Evolutionary conservation across 2,888 invertebrate species (phyloP).

Genomic region (Beris chalybata): DNA sequence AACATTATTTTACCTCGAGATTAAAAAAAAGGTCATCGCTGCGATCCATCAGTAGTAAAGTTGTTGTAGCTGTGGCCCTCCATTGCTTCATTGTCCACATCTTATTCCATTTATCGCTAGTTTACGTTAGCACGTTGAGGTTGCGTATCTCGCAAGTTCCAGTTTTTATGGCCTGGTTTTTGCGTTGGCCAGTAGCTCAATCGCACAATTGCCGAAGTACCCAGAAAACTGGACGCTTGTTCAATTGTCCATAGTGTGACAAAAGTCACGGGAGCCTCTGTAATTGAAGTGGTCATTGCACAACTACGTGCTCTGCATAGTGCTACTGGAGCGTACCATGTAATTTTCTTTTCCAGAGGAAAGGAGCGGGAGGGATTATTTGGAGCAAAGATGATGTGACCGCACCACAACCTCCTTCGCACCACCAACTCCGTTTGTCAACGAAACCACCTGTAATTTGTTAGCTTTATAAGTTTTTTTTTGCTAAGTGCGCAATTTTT

Average conservation of each 20-base stretch:
- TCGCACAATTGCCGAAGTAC: neutral
- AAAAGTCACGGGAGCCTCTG: slow-evolving; percentile 13
- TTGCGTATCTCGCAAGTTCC: too few species aligned
- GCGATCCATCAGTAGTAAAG: slow-evolving; percentile 1
- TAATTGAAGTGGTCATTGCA: slow-evolving; percentile 17
- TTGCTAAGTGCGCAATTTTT: slow-evolving; percentile 4
- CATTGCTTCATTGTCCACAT: slow-evolving; percentile 9
- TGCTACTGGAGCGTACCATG: neutral
- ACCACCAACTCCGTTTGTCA: neutral
- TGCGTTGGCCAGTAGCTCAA: neutral
- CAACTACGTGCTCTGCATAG: slow-evolving; percentile 9
- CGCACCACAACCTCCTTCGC: slow-evolving; percentile 14
- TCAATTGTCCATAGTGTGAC: slow-evolving; percentile 1
- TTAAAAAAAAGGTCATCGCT: slow-evolving; percentile 18
- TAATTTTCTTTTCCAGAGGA: neutral
- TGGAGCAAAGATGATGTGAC: neutral
- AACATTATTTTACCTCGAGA: neutral
- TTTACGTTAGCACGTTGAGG: neutral
- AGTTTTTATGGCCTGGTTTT: slow-evolving; percentile 6
- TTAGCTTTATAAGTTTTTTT: neutral
- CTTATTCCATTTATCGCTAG: neutral
- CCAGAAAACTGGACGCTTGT: slow-evolving; percentile 6
- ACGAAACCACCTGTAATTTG: slow-evolving; percentile 2
- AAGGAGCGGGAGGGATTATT: neutral
- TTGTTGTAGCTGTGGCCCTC: neutral